Base-by-base conservation (phyloP, 2,797 vertebrate genomes). In the Acrossocheilus wenchowensis region DNA sequence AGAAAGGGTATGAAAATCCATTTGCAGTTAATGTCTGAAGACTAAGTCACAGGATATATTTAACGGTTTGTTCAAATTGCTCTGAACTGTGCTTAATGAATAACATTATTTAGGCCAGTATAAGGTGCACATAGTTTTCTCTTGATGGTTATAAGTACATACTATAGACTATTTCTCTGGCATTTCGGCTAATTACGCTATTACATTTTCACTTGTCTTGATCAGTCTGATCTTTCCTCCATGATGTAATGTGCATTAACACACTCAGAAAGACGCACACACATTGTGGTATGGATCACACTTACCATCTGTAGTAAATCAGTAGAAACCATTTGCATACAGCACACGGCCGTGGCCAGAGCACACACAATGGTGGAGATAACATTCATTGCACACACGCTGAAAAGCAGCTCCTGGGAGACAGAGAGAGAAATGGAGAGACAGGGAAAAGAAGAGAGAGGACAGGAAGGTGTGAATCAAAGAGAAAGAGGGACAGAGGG, bases 311-410 rank as follows among this genome's bases (percentile, higher is more conserved):
- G 98, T 91, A 99, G 96, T 87, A 99, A 95, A 90, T 99, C 98
- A 36, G 97, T 95, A 1, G 98, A 99, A 90, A 99, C 97, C 97
- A 99, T 99, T 96, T 99, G 98, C 98, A 99, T 99, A 91, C 98
- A 99, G 95, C 98, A 99, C 97, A 98, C 98, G 74, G 98, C 98
- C 0, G 98, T 99, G 91, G 98, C 98, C 89, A 99, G 92, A 7
- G 98, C 97, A 64, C 98, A 99, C 92, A 99, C 97, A 84, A 99
- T 98, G 92, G 98, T 99, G 93, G 98, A 99, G 93, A 99, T 96
- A 92, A 99, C 96, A 83, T 99, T 99, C 90, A 99, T 96, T 91
- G 97, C 98, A 23, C 98, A 99, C 75, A 99, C 98, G 7, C 97
- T 98, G 94, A 99, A 99, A 91, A 99, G 95, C 92, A 99, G 96